Percentiles rank a stretch among this genome's conserved stretches.
phyloP scores from a whole-genome alignment of 1,140 invertebrate genomes.

The Argopecten irradians region DNA sequence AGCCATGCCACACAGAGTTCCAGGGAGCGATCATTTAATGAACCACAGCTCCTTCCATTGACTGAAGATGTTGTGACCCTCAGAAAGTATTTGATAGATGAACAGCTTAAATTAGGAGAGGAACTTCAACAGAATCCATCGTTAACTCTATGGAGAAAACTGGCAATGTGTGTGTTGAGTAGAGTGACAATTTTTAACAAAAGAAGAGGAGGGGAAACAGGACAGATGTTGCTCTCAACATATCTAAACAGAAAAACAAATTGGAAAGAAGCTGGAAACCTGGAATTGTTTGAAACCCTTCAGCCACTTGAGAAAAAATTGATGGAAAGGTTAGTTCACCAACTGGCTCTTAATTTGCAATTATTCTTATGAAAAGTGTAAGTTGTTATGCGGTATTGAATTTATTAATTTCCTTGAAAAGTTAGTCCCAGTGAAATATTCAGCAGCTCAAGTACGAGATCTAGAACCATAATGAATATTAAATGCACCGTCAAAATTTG shows the following conservation, averaged over 20 bases:
- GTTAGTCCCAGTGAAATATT: too few species aligned
- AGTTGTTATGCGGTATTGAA: too few species aligned
- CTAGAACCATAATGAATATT: too few species aligned
- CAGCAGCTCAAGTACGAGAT: too few species aligned
- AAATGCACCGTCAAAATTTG: too few species aligned
- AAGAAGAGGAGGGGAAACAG: conserved; percentile 35
- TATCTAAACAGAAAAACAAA: background rate
- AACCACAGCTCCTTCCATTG: background rate
- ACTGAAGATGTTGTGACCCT: conserved; percentile 29
- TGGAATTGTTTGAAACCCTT: background rate
- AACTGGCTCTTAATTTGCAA: too few species aligned
- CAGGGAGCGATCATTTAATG: background rate
- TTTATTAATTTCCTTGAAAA: too few species aligned
- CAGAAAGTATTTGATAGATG: background rate
- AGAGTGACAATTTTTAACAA: conserved; percentile 33
- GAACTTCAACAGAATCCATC: background rate
- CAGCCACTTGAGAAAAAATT: background rate
- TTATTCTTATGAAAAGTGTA: too few species aligned
- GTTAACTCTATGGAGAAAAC: conserved; percentile 19
- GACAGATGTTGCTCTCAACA: conserved; percentile 22
- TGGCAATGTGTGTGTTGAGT: background rate
- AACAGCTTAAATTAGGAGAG: background rate
- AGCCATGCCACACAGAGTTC: conserved; percentile 21
- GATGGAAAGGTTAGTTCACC: background rate
- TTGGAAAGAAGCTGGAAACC: background rate